Percentiles rank a stretch among this genome's conserved stretches.
These are phyloP conservation scores for Callinectes sapidus DNA, from an alignment of 2,888 invertebrate species.

Conservation along the genomic window DNA sequence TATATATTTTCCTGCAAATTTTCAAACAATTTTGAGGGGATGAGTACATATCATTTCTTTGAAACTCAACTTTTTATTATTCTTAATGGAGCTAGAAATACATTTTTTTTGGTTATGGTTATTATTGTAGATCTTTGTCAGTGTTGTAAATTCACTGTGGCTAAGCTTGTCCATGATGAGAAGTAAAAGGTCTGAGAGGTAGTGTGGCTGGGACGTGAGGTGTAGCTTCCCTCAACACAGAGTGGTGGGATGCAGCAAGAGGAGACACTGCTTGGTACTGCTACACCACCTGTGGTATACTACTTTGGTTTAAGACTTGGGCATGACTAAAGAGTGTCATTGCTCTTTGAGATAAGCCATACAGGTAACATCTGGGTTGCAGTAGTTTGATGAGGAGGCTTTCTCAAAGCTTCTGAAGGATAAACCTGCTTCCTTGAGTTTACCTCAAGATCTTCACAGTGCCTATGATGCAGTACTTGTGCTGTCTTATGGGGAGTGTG, in stretches of 20 bases:
- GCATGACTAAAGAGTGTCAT: constrained; percentile 1
- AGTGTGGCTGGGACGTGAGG: constrained; percentile 19
- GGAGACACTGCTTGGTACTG: background rate
- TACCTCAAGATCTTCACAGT: background rate
- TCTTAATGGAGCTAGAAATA: too few relatives aligned
- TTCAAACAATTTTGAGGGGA: too few relatives aligned
- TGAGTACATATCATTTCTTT: too few relatives aligned
- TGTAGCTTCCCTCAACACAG: constrained; percentile 14
- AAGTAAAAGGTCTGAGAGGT: constrained; percentile 30
- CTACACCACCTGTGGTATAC: background rate
- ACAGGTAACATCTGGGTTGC: constrained; percentile 2
- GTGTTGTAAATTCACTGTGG: background rate
- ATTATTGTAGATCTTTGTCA: too few relatives aligned
- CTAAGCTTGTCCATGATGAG: constrained; percentile 5
- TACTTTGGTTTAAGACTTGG: background rate
- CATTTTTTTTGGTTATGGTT: too few relatives aligned
- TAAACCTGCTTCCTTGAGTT: background rate
- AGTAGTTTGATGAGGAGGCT: background rate
- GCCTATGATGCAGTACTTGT: background rate
- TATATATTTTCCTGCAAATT: too few relatives aligned
- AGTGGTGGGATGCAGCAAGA: background rate
- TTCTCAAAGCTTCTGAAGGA: background rate
- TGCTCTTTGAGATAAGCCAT: constrained; percentile 5
- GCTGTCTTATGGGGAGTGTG: background rate
- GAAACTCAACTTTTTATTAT: too few relatives aligned